Evolutionary conservation across 1,140 invertebrate genomes (phyloP), one percentile per base, ranked within the genome.

Genomic region (Wasmannia auropunctata): DNA sequence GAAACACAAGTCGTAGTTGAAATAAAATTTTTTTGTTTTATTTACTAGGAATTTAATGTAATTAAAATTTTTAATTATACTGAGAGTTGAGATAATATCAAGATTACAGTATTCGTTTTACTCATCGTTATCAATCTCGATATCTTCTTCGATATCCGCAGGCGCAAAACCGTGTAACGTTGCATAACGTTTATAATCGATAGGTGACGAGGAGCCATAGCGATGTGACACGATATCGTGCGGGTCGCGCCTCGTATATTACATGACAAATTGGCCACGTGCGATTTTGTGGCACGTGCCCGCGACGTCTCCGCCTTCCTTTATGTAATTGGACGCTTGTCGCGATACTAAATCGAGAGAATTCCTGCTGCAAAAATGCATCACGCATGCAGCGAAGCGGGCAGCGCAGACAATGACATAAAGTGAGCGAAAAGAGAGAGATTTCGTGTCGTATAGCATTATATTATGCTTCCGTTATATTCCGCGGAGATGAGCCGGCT

Each of bases 231-330:
- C 49, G 37, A 72, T 81, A 58, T 43, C 77, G 37, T 19, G 46
- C 19, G n/a, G 22, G 4, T 22, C 28, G 34, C 31, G 19, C 11
- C 34, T 28, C 7, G 19, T 56, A 28, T 56, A 25, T 56, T 58
- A 81, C 37, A 40, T 11, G 51, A 72, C 79, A 46, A 83, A 83
- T 83, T 74, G 51, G 65, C 51, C 67, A 74, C 67, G 51, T 83
- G 79, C 19, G 22, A 83, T 58, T 72, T 58, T 72, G 37, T 51
- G 28, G 19, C 65, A 81, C 79, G 77, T 81, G 49, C 19, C 62
- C n/a, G 43, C 43, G 46, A 81, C 11, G 40, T 81, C 34, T 65
- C 40, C 14, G 28, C 43, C 25, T 81, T 72, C 60, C 37, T 67
- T 80, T 54, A 81, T 67, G 3, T 40, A 81, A 72, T 72, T 81